Conservation (phyloP, 2,113 vertebrate genomes). For the Pontoporia blainvillei region DNA sequence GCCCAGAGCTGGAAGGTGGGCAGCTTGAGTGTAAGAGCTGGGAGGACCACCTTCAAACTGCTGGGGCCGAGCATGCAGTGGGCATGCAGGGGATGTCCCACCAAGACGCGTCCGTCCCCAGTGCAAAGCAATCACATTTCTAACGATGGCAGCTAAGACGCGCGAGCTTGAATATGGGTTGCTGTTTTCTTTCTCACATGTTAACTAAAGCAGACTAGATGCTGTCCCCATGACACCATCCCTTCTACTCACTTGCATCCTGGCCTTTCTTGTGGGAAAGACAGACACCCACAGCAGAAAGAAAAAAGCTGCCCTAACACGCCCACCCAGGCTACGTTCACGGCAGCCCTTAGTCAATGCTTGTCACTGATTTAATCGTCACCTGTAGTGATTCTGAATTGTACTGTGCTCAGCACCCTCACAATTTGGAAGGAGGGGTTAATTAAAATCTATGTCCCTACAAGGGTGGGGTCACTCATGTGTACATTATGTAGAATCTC, state of each 20-base stretch:
- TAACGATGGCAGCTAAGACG: rapidly evolving
- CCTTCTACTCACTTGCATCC: too few species aligned
- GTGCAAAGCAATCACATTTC: rapidly evolving
- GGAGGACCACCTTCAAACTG: rapidly evolving
- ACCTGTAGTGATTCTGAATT: too few species aligned
- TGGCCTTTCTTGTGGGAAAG: not conserved
- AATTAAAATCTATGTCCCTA: not conserved
- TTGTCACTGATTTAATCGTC: too few species aligned
- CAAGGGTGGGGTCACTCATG: rapidly evolving
- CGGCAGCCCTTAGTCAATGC: rapidly evolving
- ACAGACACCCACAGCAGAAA: rapidly evolving
- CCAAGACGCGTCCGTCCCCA: rapidly evolving
- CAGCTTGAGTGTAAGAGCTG: rapidly evolving
- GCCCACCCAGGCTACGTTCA: too few species aligned
- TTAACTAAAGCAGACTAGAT: not conserved
- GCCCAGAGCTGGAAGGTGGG: not conserved
- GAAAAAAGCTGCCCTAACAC: rapidly evolving
- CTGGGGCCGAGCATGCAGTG: rapidly evolving
- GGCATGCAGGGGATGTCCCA: not conserved
- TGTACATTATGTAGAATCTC: rapidly evolving
- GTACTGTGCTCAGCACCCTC: not conserved
- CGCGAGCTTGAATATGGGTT: not conserved
- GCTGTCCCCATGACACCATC: rapidly evolving
- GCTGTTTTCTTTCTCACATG: not conserved
- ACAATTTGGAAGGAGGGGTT: too few species aligned